phyloP scores from a whole-genome alignment of 1,140 invertebrate genomes.

The Cydia pomonella region DNA sequence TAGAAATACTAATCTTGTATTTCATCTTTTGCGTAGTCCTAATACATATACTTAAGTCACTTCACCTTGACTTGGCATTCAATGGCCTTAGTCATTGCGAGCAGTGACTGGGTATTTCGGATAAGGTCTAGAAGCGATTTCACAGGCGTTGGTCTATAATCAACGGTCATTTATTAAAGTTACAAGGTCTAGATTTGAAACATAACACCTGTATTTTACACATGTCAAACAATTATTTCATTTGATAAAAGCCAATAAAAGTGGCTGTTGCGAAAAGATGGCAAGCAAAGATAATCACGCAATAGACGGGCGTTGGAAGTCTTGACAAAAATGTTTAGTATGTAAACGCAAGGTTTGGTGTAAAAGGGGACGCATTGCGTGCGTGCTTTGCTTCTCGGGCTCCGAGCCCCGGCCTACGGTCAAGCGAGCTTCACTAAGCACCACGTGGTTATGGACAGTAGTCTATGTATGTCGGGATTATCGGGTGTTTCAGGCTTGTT shows the following conservation, averaged over 20 bases:
- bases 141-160: not conserved
- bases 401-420: not conserved
- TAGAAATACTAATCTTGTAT: not conserved
- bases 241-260: not conserved
- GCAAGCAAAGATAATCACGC: not conserved
- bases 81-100: not conserved
- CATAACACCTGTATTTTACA: not conserved
- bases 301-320: not conserved
- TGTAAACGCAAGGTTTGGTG: not conserved
- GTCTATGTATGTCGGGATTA: too few species aligned
- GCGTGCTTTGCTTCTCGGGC: conserved; percentile 1
- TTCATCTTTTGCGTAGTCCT: not conserved
- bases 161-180: not conserved
- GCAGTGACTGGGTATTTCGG: not conserved
- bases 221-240: not conserved
- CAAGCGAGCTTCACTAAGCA: not conserved
- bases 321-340: not conserved
- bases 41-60: not conserved
- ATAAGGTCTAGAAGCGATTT: not conserved
- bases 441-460: too few species aligned
- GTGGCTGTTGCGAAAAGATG: not conserved
- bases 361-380: not conserved
- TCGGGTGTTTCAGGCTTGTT: too few species aligned
- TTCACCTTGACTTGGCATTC: not conserved
- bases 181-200: not conserved